Evolutionary conservation across 2,888 invertebrate genomes (phyloP).

Genomic region (Pardosa pseudoannulata): DNA sequence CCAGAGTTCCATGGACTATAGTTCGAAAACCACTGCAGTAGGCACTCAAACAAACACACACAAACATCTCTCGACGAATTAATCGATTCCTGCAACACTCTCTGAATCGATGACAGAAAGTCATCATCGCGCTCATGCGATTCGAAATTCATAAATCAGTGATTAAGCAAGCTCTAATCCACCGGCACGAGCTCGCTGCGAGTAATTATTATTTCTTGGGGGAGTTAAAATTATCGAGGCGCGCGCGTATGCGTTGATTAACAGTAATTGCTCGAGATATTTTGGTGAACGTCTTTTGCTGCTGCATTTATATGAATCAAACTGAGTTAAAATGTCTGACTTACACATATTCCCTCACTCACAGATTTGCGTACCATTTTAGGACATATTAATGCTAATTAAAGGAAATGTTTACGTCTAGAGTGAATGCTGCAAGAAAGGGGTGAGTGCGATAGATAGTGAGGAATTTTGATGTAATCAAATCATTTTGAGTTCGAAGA

Average conservation of each 20-base stretch:
- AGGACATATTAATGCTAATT: constrained; percentile 32
- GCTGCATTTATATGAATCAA: too few relatives aligned
- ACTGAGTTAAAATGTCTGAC: constrained; percentile 24
- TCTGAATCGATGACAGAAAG: constrained; percentile 50
- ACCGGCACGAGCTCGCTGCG: neutral
- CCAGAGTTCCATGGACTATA: too few relatives aligned
- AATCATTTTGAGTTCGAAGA: neutral
- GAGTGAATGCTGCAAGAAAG: neutral
- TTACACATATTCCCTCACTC: neutral
- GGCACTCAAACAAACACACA: neutral
- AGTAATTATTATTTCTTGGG: constrained; percentile 26
- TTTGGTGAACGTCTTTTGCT: neutral
- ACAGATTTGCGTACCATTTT: constrained; percentile 33
- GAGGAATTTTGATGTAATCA: neutral
- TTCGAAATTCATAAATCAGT: constrained; percentile 56
- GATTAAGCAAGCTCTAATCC: constrained; percentile 47
- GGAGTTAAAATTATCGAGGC: constrained; percentile 27
- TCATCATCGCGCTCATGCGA: constrained; percentile 39
- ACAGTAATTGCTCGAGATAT: constrained; percentile 38
- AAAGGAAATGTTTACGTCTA: constrained; percentile 14
- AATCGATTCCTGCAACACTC: constrained; percentile 27
- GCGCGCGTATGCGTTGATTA: constrained; percentile 25
- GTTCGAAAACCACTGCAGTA: too few relatives aligned
- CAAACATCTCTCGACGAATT: constrained; percentile 4
- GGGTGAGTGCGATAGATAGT: too few relatives aligned